Evolutionary conservation across 2,113 vertebrate genomes (phyloP), one percentile per base, ranked within the genome.

Genomic region (Vombatus ursinus): DNA sequence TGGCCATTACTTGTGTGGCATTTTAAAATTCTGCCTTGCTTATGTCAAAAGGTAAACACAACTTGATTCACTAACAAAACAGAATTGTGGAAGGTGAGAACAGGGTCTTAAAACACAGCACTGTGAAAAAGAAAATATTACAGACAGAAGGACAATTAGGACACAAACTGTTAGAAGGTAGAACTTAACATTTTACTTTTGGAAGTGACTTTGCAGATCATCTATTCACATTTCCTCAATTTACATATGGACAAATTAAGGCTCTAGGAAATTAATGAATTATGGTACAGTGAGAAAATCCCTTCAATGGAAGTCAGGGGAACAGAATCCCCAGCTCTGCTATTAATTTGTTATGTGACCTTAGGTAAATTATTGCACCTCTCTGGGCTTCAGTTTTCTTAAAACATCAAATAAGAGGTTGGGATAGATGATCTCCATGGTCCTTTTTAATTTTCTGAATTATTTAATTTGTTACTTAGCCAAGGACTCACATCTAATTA

Each of bases 1-100:
- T 97, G 57, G 44, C 50, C 8, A 90, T 95, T 94, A 77, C 47
- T 94, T 44, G 49, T 93, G 93, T 52, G 52, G 16, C 92, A 93
- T 8, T 96, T 53, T 94, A 44, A 95, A 93, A 94, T 68, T 48
- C 50, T 68, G 2, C 91, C 77, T 54, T 57, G n/a, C 24, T n/a
- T 19, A 4, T 11, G 8, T 91, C 91, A 92, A 93, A 95, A 10
- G 47, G 25, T 52, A 57, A 96, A 90, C 28, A 93, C 47, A 52
- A 92, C 12, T 95, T 3, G 90, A 23, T 50, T 91, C 26, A 91
- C 11, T 51, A 47, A 96, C 94, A 93, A 94, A 50, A 16, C 47
- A 4, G 16, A 90, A 94, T 10, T 51, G 8, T 84, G 28, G 49
- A 84, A 22, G 37, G 2, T n/a, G n/a, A 84, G 68, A 84, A 23